Conservation (phyloP, 2,113 vertebrate genomes). For the Prionailurus viverrinus region DNA sequence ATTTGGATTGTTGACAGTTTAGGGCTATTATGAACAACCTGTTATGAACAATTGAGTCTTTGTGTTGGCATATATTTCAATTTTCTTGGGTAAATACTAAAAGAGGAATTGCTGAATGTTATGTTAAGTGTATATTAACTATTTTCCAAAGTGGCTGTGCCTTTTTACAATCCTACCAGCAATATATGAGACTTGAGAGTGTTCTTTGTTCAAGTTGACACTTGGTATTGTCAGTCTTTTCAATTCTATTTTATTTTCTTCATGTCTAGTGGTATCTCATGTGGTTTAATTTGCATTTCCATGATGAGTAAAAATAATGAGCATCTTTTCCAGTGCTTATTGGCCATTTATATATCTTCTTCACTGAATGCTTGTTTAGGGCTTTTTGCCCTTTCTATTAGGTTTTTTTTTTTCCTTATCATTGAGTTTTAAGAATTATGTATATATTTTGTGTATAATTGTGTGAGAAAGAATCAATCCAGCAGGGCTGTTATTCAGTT, state of each 20-base stretch:
- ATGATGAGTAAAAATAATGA: neutral
- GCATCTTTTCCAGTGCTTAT: constrained; percentile 5
- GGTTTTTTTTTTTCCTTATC: neutral
- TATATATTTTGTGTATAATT: neutral
- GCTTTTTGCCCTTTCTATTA: neutral
- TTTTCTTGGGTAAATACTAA: neutral
- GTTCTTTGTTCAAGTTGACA: neutral
- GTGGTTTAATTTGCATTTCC: neutral
- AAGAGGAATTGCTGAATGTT: neutral
- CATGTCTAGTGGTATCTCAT: neutral
- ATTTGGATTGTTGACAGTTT: neutral
- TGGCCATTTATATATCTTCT: neutral
- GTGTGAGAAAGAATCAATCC: neutral
- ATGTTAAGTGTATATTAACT: neutral
- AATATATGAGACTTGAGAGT: neutral
- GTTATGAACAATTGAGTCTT: neutral
- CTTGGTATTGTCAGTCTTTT: neutral
- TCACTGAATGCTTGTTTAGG: neutral
- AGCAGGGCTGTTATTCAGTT: neutral
- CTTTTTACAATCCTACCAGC: neutral
- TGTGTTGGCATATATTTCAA: neutral
- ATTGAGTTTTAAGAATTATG: neutral
- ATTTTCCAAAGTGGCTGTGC: neutral
- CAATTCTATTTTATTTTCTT: neutral
- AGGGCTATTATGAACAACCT: neutral